These are phyloP conservation scores for Stigmatopora nigra DNA, from an alignment of 2,113 vertebrate species.

Conservation along the genomic window DNA sequence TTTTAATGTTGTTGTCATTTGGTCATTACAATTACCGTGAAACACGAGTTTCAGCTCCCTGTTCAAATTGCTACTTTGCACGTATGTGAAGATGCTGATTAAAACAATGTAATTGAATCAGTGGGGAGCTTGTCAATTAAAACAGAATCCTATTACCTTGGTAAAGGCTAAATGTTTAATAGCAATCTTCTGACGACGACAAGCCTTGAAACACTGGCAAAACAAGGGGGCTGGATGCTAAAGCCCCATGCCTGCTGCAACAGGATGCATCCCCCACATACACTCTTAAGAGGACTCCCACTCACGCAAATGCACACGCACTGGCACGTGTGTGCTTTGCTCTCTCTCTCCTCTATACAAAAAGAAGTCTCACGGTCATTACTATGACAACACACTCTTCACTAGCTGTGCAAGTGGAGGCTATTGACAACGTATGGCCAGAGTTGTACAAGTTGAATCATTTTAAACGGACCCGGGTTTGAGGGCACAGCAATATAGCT, in stretches of 20 bases:
- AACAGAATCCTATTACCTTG: background rate
- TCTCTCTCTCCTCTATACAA: conserved; percentile 45
- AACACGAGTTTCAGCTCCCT: background rate
- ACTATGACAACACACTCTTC: conserved; percentile 67
- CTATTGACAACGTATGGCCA: background rate
- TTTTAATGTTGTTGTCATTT: background rate
- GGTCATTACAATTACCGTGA: background rate
- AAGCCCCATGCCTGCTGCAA: conserved; percentile 37
- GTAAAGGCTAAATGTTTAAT: conserved; percentile 1
- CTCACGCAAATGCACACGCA: conserved; percentile 47
- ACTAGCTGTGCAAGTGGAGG: background rate
- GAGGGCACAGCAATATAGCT: no score
- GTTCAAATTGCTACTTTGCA: background rate
- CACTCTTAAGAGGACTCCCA: conserved; percentile 47
- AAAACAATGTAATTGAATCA: background rate
- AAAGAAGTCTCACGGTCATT: conserved; percentile 57
- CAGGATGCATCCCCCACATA: conserved; percentile 57
- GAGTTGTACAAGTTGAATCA: background rate
- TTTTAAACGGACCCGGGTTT: no score
- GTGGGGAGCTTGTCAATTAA: background rate
- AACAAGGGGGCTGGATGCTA: conserved; percentile 36
- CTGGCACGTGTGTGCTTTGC: conserved; percentile 44
- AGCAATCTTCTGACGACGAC: background rate
- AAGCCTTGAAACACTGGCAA: conserved; percentile 12
- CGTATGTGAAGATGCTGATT: background rate